Evolutionary conservation across 1,140 invertebrate species (phyloP).

Genomic region (Drosophila fuyamai): DNA sequence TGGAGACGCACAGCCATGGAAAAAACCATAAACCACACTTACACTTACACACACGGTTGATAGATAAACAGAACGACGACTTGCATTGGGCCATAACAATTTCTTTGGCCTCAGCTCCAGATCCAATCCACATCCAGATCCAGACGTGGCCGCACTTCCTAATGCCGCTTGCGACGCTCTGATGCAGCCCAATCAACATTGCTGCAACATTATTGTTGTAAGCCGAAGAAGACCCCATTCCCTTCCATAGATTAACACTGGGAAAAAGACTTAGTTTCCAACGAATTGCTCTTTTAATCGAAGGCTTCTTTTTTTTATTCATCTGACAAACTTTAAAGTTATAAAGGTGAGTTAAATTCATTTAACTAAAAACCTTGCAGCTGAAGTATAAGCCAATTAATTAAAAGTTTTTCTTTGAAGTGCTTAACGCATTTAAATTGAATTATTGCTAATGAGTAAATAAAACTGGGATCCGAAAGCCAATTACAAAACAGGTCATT

Average conservation of each 20-base stretch:
- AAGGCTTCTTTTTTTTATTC: too few species aligned
- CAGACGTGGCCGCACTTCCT: slow-evolving; percentile 65
- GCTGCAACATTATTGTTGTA: slow-evolving; percentile 53
- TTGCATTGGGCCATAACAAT: slow-evolving; percentile 49
- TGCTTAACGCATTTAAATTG: too few species aligned
- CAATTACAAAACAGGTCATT: too few species aligned
- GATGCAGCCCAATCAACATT: slow-evolving; percentile 69
- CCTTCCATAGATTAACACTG: slow-evolving; percentile 16
- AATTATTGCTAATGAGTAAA: too few species aligned
- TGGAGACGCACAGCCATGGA: slow-evolving; percentile 12
- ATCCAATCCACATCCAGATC: slow-evolving; percentile 28
- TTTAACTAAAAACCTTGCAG: too few species aligned
- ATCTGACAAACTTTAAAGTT: too few species aligned
- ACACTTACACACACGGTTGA: slow-evolving; percentile 12
- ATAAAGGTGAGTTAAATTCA: too few species aligned
- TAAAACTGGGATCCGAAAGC: too few species aligned
- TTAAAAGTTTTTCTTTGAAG: too few species aligned
- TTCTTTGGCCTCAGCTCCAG: slow-evolving; percentile 18
- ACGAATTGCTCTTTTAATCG: too few species aligned
- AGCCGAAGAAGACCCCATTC: slow-evolving; percentile 37
- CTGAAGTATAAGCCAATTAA: too few species aligned
- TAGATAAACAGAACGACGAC: slow-evolving; percentile 33
- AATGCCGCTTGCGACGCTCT: slow-evolving; percentile 54
- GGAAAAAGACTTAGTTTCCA: neutral
- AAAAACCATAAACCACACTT: slow-evolving; percentile 27